Evolutionary conservation across 2,888 invertebrate genomes (phyloP), one percentile per base, ranked within the genome.

Genomic region (Oscheius onirici): DNA sequence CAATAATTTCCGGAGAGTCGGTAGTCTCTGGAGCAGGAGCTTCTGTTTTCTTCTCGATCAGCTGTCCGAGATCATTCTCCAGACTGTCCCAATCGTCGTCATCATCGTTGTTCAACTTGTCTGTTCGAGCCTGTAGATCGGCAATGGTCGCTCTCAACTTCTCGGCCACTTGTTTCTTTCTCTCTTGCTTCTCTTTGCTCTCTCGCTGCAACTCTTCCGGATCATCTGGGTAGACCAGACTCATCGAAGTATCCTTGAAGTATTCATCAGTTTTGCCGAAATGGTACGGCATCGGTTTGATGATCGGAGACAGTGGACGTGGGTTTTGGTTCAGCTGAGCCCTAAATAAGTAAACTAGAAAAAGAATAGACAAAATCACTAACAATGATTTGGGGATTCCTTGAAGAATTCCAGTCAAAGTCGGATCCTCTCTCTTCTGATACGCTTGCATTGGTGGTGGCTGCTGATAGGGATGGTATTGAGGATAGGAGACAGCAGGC

Each of bases 41-140:
- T 8, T 34, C 34, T 34, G 0, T 8, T 34, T 34, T 34, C 34
- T 34, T 34, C 3, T 49, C 63, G 11, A 66, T 20, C 34, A 44
- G 10, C 15, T 63, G 49, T 5, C 17, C 49, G 8, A 66, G 28
- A n/a, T 66, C 54, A 11, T 24, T 28, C 20, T 52, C 66, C 40
- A 66, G 34, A 22, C 52, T 28, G 34, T 66, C 66, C 66, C 66
- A 66, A 51, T 66, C 66, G 17, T 66, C 66, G 34, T 66, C 66
- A 3, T 54, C 66, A 34, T 51, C 24, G n/a, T 20, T 24, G 10
- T 66, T 52, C 40, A 24, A 11, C 54, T 34, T 28, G 15, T 52
- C 49, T 52, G 40, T 40, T 28, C 66, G 15, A 1, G 20, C 66
- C 10, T 41, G 51, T 17, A 40, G 22, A 28, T 20, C 41, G 13